A percentile compares a stretch with the other conserved stretches of the same genome.
These are phyloP conservation scores for Cremastinae sp. DNA, from an alignment of 2,888 invertebrate genomes.

Conservation along the genomic window DNA sequence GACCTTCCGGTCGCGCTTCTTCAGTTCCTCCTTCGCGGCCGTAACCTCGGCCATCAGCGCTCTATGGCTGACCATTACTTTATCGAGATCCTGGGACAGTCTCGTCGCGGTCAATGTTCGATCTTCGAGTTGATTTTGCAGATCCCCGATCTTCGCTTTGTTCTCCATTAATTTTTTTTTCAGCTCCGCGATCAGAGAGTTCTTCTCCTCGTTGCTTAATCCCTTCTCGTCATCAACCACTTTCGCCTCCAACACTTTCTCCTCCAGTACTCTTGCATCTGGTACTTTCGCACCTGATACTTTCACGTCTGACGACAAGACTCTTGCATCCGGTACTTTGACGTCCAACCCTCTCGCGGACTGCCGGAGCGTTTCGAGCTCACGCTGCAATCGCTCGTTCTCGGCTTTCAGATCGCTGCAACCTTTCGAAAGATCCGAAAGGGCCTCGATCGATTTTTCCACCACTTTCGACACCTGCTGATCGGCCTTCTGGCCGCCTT, in stretches of 20 bases:
- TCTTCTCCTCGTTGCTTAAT: conserved; percentile 15
- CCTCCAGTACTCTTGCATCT: too few relatives aligned
- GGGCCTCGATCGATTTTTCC: conserved; percentile 72
- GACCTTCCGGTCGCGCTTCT: conserved; percentile 69
- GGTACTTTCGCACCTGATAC: too few relatives aligned
- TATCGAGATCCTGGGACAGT: conserved; percentile 65
- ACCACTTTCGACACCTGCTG: conserved; percentile 68
- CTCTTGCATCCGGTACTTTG: too few relatives aligned
- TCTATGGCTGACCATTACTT: conserved; percentile 63
- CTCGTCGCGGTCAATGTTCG: conserved; percentile 48
- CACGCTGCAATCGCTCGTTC: conserved; percentile 65
- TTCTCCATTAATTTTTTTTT: conserved; percentile 67
- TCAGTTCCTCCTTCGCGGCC: conserved; percentile 67
- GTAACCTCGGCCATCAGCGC: conserved; percentile 63
- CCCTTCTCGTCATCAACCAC: too few relatives aligned
- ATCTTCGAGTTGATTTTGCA: conserved; percentile 48
- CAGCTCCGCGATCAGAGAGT: conserved; percentile 59
- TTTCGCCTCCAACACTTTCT: too few relatives aligned
- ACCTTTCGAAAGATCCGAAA: conserved; percentile 69
- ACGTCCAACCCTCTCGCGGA: conserved; percentile 7
- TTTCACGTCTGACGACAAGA: too few relatives aligned
- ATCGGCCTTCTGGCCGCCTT: conserved; percentile 68
- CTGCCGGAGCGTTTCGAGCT: conserved; percentile 61
- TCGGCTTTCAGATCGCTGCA: conserved; percentile 69
- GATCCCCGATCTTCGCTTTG: conserved; percentile 62